phyloP scores from a whole-genome alignment of 2,888 invertebrate genomes.

The Criorhina ranunculi region DNA sequence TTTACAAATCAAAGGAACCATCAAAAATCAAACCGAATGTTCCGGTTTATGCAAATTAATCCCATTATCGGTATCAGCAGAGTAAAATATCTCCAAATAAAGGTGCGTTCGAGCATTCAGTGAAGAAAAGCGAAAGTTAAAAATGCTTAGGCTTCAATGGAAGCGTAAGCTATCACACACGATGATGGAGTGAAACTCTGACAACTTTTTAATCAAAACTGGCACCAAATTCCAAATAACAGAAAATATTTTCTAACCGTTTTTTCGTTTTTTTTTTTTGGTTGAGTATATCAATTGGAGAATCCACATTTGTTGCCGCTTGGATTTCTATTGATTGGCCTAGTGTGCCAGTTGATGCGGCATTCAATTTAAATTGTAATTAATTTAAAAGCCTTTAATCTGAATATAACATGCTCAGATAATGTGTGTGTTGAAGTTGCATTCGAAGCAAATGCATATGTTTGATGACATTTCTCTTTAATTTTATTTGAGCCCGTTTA shows the following conservation, averaged over 20 bases:
- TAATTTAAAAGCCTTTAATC: constrained; percentile 4
- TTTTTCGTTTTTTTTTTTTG: constrained; percentile 11
- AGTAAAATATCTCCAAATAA: constrained; percentile 43
- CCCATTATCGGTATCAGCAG: constrained; percentile 16
- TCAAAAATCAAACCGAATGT: constrained; percentile 12
- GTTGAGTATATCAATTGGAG: constrained; percentile 25
- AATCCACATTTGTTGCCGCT: constrained; percentile 17
- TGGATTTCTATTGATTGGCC: constrained; percentile 30
- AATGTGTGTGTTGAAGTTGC: too few species aligned
- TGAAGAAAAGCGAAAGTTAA: constrained; percentile 52
- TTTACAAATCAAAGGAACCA: neutral
- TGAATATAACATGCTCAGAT: too few species aligned
- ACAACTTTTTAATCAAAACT: constrained; percentile 36
- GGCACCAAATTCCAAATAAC: constrained; percentile 49
- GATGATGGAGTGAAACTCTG: constrained; percentile 36
- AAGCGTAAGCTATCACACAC: neutral
- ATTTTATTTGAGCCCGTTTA: too few species aligned
- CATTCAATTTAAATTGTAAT: neutral
- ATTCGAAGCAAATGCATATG: too few species aligned
- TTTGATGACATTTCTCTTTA: too few species aligned
- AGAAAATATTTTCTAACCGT: constrained; percentile 32
- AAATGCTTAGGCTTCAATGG: constrained; percentile 8
- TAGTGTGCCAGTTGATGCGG: constrained; percentile 1
- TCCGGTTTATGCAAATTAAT: constrained; percentile 53
- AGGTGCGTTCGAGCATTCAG: constrained; percentile 35